Evolutionary conservation across 2,113 vertebrate species (phyloP), one percentile per base, ranked within the genome.

Genomic region (Hylia prasina): DNA sequence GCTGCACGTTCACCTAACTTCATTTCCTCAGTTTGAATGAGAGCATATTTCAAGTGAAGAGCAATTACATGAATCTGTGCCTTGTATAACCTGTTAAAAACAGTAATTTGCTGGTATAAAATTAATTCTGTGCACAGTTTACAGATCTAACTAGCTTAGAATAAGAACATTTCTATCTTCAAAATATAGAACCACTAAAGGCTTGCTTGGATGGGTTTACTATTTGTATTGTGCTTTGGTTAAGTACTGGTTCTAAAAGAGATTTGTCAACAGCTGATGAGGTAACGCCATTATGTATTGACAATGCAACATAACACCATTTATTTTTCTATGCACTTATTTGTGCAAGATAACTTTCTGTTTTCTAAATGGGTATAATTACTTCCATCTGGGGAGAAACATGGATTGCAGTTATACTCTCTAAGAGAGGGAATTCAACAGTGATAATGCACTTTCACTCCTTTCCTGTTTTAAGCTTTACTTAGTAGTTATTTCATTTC

Each of bases 81-180:
- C 70, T 95, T 91, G 45, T 61, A 73, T 76, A 96, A 94, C 73
- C 82, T 96, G 57, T 69, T 97, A 87, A 97, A 98, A 96, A 39
- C 39, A 94, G 45, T 90, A 70, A 92, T 96, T 96, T 96, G 9
- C 39, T 96, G 58, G 81, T 24, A 89, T 91, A 90, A 94, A 97
- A 96, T 95, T 95, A 97, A 94, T 89, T 97, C 83, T 95, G 28
- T 94, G 25, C 48, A 94, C 30, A 81, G 39, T 94, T 94, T 93
- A 95, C 31, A 78, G 58, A 82, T 92, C 44, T 47, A 94, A 71
- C 77, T 39, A 79, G 6, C 56, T 88, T 73, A 78, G 16, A 56
- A 25, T 90, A 61, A 54, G 60, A 87, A 35, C 23, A 85, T 71
- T 96, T 90, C 22, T 86, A 37, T 80, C 84, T 95, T 94, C 25